Conservation (phyloP, 2,888 invertebrate genomes). For the Polydrusus pterygomalis region DNA sequence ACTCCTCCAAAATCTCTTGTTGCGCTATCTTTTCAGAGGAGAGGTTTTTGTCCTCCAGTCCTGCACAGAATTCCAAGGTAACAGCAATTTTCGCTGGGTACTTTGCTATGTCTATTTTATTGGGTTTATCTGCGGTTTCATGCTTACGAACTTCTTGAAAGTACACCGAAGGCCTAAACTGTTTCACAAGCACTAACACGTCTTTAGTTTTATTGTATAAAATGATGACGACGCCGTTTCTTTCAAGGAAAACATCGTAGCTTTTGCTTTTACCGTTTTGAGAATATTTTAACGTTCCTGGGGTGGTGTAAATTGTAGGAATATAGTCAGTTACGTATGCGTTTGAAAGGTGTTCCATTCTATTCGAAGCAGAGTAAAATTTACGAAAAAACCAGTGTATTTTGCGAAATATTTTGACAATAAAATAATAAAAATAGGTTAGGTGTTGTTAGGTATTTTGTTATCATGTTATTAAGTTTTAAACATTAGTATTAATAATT, state of each 20-base stretch:
- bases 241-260: constrained; percentile 87
- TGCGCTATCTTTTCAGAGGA: constrained; percentile 84
- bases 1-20: constrained; percentile 93
- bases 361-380: neutral
- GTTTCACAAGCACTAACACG: constrained; percentile 88
- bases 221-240: constrained; percentile 89
- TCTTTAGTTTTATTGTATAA: constrained; percentile 85
- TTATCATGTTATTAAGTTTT: neutral
- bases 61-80: constrained; percentile 94
- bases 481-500: neutral
- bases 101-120: constrained; percentile 75
- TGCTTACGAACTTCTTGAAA: constrained; percentile 76
- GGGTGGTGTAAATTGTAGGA: constrained; percentile 78
- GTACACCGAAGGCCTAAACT: constrained; percentile 93
- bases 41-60: constrained; percentile 88
- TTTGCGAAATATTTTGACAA: neutral
- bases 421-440: no score
- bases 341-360: constrained; percentile 66
- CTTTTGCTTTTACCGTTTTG: constrained; percentile 83
- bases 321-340: constrained; percentile 67
- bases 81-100: constrained; percentile 83
- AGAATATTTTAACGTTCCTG: constrained; percentile 80
- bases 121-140: constrained; percentile 66
- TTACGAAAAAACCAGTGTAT: neutral
- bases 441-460: constrained; percentile 20